Evolutionary conservation across 2,797 vertebrate species (phyloP).

Genomic region (Eospalax fontanierii): DNA sequence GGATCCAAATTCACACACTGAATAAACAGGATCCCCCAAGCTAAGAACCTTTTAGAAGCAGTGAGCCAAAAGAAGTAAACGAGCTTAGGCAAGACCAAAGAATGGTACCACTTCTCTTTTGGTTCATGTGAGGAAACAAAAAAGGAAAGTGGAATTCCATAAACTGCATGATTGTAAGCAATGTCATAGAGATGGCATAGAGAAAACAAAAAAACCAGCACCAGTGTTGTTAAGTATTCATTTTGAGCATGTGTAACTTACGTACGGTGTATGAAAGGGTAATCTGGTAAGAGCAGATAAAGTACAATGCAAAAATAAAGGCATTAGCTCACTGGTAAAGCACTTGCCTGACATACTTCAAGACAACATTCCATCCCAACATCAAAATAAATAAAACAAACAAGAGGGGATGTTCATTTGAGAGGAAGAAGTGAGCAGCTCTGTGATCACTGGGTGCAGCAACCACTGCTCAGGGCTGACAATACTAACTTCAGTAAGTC

Average conservation of each 20-base stretch:
- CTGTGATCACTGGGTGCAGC: background rate
- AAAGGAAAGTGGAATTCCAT: slow-evolving; percentile 34
- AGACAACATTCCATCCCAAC: background rate
- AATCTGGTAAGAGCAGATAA: slow-evolving; percentile 7
- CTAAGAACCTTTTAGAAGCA: slow-evolving; percentile 50
- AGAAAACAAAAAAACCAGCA: background rate
- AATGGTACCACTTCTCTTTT: slow-evolving; percentile 52
- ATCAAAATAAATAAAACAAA: background rate
- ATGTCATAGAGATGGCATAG: background rate
- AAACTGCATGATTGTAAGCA: slow-evolving; percentile 45
- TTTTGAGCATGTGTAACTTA: background rate
- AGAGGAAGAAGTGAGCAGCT: background rate
- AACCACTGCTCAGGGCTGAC: background rate
- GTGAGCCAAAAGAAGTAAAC: slow-evolving; percentile 19
- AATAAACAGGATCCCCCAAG: background rate
- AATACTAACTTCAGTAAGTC: background rate
- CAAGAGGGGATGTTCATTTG: background rate
- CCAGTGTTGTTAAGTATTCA: background rate
- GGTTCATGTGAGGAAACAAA: background rate
- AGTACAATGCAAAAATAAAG: background rate
- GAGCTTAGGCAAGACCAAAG: slow-evolving; percentile 34
- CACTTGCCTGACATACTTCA: background rate
- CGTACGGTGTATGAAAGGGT: background rate
- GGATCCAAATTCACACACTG: slow-evolving; percentile 33
- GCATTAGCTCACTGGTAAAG: background rate